Percentiles rank a stretch among this genome's conserved stretches.
Conservation (phyloP, 1,140 invertebrate genomes). For the Batillaria attramentaria region DNA sequence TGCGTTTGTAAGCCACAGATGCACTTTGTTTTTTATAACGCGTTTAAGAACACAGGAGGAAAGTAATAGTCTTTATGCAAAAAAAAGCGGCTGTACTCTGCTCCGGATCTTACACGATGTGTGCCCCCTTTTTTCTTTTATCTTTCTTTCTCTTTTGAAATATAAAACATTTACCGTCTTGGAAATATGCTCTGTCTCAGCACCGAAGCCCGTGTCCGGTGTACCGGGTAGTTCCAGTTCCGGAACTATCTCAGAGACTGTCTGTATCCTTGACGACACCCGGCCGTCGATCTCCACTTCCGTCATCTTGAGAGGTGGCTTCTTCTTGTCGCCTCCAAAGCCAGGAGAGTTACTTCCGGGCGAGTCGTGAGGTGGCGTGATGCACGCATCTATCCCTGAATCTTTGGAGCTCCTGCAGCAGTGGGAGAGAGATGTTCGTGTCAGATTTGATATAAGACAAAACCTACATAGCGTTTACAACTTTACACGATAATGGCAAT, state of each 20-base stretch:
- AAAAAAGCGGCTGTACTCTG: no score
- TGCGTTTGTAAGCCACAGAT: no score
- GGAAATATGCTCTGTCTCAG: constrained; percentile 20
- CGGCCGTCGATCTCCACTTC: neutral
- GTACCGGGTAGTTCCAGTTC: constrained; percentile 44
- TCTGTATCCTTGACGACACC: constrained; percentile 35
- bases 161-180: constrained; percentile 32
- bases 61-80: no score
- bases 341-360: neutral
- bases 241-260: constrained; percentile 49
- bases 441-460: no score
- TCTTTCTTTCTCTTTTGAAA: constrained; percentile 31
- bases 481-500: no score
- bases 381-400: constrained; percentile 25
- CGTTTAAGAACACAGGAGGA: no score
- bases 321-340: neutral
- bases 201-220: constrained; percentile 28
- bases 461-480: no score
- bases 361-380: neutral
- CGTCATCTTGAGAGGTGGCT: constrained; percentile 16
- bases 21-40: no score
- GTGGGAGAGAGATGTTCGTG: no score
- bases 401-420: constrained; percentile 22
- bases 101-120: no score
- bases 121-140: no score